These are phyloP conservation scores for Sebastes trivittatus DNA, from an alignment of 2,797 vertebrate species.

Conservation along the genomic window DNA sequence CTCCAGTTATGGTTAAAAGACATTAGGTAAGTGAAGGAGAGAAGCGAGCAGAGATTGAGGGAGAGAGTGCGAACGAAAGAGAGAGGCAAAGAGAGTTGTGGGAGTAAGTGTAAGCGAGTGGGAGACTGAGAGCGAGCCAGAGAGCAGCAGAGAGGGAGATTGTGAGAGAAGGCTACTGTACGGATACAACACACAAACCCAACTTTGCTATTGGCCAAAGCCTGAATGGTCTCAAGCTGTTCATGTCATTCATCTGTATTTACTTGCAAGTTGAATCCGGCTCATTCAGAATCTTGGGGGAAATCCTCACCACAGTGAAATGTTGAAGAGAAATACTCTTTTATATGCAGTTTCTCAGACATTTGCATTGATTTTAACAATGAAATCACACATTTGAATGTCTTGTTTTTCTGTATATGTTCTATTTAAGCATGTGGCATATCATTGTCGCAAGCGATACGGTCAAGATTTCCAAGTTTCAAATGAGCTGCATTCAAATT, in stretches of 20 bases:
- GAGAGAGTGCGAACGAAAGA: constrained; percentile 31
- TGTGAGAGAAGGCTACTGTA: constrained; percentile 53
- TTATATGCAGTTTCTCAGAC: not conserved
- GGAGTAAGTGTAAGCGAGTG: constrained; percentile 69
- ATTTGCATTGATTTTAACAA: not conserved
- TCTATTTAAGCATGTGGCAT: not conserved
- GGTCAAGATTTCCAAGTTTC: not conserved
- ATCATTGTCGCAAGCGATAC: too few species aligned
- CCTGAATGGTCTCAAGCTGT: constrained; percentile 60
- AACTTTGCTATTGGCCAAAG: constrained; percentile 49
- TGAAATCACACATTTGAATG: not conserved
- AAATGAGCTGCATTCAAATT: constrained; percentile 4
- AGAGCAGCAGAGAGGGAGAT: constrained; percentile 46
- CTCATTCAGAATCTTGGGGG: constrained; percentile 21
- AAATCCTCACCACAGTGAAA: not conserved
- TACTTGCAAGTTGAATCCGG: not conserved
- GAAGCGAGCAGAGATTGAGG: constrained; percentile 24
- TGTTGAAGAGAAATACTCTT: not conserved
- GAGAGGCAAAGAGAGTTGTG: constrained; percentile 46
- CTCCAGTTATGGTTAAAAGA: constrained; percentile 29
- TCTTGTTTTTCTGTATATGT: not conserved
- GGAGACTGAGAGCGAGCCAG: constrained; percentile 55
- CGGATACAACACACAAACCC: constrained; percentile 40
- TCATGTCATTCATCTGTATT: constrained; percentile 41
- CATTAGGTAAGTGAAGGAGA: constrained; percentile 39